phyloP scores from a whole-genome alignment of 2,888 invertebrate species.

The Nysson spinosus region DNA sequence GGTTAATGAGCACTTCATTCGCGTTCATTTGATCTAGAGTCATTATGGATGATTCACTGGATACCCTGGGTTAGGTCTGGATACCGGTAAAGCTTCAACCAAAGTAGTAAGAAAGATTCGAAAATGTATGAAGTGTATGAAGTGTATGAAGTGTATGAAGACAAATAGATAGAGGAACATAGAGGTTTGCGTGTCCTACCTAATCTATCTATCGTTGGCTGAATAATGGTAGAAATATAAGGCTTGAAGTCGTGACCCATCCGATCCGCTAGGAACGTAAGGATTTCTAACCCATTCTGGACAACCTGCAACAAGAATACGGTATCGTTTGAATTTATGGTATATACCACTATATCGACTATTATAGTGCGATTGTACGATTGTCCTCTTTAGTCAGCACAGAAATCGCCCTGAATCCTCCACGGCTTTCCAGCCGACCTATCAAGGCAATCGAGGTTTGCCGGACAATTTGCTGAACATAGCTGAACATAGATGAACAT shows the following conservation, averaged over 20 bases:
- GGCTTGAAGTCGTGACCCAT: constrained; percentile 93
- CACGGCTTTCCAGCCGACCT: constrained; percentile 4
- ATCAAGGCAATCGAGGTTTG: constrained; percentile 36
- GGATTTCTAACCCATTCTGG: constrained; percentile 92
- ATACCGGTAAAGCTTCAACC: constrained; percentile 8
- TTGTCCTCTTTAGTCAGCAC: constrained; percentile 26
- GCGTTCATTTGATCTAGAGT: constrained; percentile 33
- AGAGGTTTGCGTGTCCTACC: constrained; percentile 75
- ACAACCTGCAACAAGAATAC: constrained; percentile 84
- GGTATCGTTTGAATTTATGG: constrained; percentile 26
- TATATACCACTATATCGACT: constrained; percentile 7
- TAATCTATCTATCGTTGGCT: constrained; percentile 89
- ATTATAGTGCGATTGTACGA: constrained; percentile 24
- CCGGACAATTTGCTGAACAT: constrained; percentile 43
- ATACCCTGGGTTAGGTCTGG: no score
- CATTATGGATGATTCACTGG: constrained; percentile 32
- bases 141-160: no score
- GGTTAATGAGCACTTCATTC: constrained; percentile 34
- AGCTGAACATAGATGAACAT: no score
- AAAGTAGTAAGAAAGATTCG: no score
- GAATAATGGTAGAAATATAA: constrained; percentile 89
- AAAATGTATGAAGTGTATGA: neutral
- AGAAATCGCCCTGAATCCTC: constrained; percentile 17
- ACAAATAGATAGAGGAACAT: neutral
- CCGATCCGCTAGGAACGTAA: constrained; percentile 90